Evolutionary conservation across 1,140 invertebrate genomes (phyloP), one percentile per base, ranked within the genome.

Genomic region (Drosophila parvula): DNA sequence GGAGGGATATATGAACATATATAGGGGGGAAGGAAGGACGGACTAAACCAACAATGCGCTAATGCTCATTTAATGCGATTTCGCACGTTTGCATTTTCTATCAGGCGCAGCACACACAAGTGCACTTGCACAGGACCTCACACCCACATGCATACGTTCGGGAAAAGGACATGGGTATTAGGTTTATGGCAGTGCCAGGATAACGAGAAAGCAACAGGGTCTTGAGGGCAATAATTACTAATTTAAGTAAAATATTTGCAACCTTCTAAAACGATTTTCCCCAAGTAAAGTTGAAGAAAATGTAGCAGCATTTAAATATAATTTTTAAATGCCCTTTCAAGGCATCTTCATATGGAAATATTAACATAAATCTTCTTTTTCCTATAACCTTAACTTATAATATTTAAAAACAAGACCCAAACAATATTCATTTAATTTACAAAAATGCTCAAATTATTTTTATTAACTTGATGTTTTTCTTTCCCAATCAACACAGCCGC

Each of bases 61-160:
- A 88, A 88, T 88, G 80, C 80, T 83, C 80, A 88, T 89, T 88
- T 88, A 88, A 88, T 88, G 83, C 84, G 84, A 89, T 83, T 88
- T 88, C 75, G 77, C 83, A 88, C 83, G 83, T 88, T 84, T 88
- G 80, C 80, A 83, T 89, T 83, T 83, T 80, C 79, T 60, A 85
- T 81, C 67, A 69, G 60, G 47, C 50, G 34, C 57, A 68, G 58
- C 57, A 68, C 50, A 32, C 59, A 61, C 48, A 55, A 41, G 50
- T 48, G 36, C 34, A 58, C 40, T 59, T 14, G 27, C 38, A 50
- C 12, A 22, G 30, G 27, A n/a, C 32, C 32, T 32, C 38, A 30
- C 14, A 59, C 40, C 45, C 44, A 65, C 48, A 56, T 11, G 62
- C 48, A 56, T 11, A 50, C 40, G 45, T n/a, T 41, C 40, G 5